Conservation (phyloP, 2,888 invertebrate genomes). For the Chouioia cunea region DNA sequence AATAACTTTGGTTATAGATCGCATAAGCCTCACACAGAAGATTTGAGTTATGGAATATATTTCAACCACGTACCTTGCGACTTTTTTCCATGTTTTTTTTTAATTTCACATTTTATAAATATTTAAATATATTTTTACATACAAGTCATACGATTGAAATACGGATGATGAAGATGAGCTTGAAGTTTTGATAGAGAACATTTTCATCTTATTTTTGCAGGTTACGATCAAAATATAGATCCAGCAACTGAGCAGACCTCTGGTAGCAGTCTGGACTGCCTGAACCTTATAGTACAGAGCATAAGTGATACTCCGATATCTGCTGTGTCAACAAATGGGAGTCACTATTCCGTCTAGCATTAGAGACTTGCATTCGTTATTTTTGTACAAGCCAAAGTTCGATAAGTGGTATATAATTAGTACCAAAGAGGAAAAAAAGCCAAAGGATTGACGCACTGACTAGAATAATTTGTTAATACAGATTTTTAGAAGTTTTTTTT, state of each 20-base stretch:
- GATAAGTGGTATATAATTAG: no score
- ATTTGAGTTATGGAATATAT: no score
- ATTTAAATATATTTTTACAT: not conserved
- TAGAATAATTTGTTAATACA: no score
- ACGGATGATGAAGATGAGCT: no score
- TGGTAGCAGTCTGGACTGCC: conserved; percentile 76
- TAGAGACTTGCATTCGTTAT: conserved; percentile 46
- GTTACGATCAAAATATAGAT: conserved; percentile 32
- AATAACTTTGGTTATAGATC: no score
- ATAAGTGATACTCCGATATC: conserved; percentile 67
- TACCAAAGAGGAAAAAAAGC: no score
- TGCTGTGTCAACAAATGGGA: conserved; percentile 21
- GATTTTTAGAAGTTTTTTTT: no score
- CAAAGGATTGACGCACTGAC: no score
- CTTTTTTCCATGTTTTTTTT: conserved; percentile 4
- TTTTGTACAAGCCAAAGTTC: conserved; percentile 49
- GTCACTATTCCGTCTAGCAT: conserved; percentile 42
- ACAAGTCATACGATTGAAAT: no score
- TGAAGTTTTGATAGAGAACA: no score
- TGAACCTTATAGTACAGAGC: conserved; percentile 80
- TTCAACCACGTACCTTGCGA: conserved; percentile 8
- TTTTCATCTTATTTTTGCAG: conserved; percentile 49
- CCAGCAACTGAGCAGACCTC: conserved; percentile 55
- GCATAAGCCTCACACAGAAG: no score
- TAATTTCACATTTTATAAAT: conserved; percentile 1